These are phyloP conservation scores for Piaya cayana DNA, from an alignment of 2,113 vertebrate genomes.

Conservation along the genomic window DNA sequence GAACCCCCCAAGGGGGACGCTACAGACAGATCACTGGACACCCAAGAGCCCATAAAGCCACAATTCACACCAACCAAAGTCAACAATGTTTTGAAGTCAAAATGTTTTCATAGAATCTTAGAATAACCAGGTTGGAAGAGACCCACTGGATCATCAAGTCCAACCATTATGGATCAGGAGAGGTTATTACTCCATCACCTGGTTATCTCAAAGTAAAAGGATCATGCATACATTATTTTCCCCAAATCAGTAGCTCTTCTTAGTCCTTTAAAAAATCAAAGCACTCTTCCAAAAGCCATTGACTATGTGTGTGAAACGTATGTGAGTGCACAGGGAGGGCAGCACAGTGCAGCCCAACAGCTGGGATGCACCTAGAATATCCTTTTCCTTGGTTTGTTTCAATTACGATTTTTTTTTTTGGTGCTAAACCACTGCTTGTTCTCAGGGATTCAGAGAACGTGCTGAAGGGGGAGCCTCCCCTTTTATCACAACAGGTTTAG, in stretches of 20 bases:
- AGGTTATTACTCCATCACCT: background rate
- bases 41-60: background rate
- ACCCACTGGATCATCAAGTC: too few species aligned
- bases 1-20: background rate
- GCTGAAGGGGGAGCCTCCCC: background rate
- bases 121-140: too few species aligned
- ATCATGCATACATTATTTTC: background rate
- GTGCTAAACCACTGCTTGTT: background rate
- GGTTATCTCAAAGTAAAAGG: background rate
- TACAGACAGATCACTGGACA: background rate
- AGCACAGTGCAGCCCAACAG: background rate
- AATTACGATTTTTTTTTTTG: too few species aligned
- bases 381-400: background rate
- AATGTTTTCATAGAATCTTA: too few species aligned
- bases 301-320: rapidly evolving
- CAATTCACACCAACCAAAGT: background rate
- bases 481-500: background rate
- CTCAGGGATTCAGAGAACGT: background rate
- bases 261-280: background rate
- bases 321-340: rapidly evolving
- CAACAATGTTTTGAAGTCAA: background rate
- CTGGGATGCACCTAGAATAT: background rate
- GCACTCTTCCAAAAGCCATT: background rate
- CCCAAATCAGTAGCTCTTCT: background rate
- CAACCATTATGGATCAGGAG: background rate